Percentiles rank a stretch among this genome's conserved stretches.
Evolutionary conservation across 2,888 invertebrate species (phyloP).

Genomic region (Orthonychiurus folsomi): DNA sequence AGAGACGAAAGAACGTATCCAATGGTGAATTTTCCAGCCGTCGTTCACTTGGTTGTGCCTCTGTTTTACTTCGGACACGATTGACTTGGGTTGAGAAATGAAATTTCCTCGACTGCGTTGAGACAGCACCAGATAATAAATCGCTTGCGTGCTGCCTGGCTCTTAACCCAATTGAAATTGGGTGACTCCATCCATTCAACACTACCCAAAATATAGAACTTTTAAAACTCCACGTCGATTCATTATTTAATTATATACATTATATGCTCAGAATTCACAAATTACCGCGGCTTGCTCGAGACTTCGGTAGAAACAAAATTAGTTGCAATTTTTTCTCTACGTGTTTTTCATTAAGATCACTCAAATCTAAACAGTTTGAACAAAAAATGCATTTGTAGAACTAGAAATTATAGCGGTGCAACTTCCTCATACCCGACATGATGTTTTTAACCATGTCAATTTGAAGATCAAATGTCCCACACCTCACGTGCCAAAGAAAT

Average conservation of each 20-base stretch:
- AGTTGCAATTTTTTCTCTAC: slow-evolving; percentile 63
- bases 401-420: not conserved
- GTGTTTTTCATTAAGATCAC: slow-evolving; percentile 46
- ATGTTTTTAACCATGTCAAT: slow-evolving; percentile 79
- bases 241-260: too few relatives aligned
- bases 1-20: slow-evolving; percentile 72
- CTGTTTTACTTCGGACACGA: not conserved
- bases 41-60: slow-evolving; percentile 51
- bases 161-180: slow-evolving; percentile 64
- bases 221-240: too few relatives aligned
- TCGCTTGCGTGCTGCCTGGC: slow-evolving; percentile 73
- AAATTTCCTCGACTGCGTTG: not conserved
- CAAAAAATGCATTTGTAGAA: not conserved
- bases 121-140: slow-evolving; percentile 61
- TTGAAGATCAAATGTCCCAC: slow-evolving; percentile 76
- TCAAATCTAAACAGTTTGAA: slow-evolving; percentile 27
- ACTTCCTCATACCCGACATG: slow-evolving; percentile 57
- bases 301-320: slow-evolving; percentile 63
- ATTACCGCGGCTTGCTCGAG: slow-evolving; percentile 66
- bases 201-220: too few relatives aligned
- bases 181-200: slow-evolving; percentile 67
- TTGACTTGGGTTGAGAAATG: not conserved
- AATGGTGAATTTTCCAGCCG: too few relatives aligned
- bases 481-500: slow-evolving; percentile 73
- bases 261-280: too few relatives aligned